These are phyloP conservation scores for Lamproptera curius DNA, from an alignment of 2,888 invertebrate genomes.

Conservation along the genomic window DNA sequence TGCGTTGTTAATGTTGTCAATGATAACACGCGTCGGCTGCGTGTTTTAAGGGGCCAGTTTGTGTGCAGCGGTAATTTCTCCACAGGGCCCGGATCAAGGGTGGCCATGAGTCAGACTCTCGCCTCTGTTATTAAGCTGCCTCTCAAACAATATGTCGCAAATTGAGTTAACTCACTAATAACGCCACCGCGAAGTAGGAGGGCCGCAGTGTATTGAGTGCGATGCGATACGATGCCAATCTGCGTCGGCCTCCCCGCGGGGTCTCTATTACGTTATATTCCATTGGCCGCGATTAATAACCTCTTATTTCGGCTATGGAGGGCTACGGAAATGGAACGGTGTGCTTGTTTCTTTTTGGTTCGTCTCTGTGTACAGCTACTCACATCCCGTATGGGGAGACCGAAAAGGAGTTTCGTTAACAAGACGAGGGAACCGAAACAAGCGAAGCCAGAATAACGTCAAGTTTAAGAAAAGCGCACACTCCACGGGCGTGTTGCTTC, in stretches of 20 bases:
- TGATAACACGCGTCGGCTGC: slow-evolving; percentile 5
- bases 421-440: slow-evolving; percentile 28
- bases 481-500: slow-evolving; percentile 26
- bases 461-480: slow-evolving; percentile 31
- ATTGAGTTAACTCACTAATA: slow-evolving; percentile 78
- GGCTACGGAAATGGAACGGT: background rate
- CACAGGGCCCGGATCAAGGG: slow-evolving; percentile 48
- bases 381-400: background rate
- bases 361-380: background rate
- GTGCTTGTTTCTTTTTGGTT: background rate
- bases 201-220: slow-evolving; percentile 58
- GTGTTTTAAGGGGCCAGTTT: slow-evolving; percentile 32
- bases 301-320: slow-evolving; percentile 25
- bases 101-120: slow-evolving; percentile 64
- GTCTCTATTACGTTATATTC: slow-evolving; percentile 65
- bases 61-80: slow-evolving; percentile 34
- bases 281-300: slow-evolving; percentile 68
- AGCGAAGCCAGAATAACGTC: slow-evolving; percentile 36
- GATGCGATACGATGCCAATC: slow-evolving; percentile 60
- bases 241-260: slow-evolving; percentile 48
- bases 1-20: slow-evolving; percentile 23
- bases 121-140: slow-evolving; percentile 72
- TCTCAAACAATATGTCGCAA: slow-evolving; percentile 76
- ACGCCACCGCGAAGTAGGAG: slow-evolving; percentile 66
- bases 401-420: slow-evolving; percentile 29